Percentiles rank a stretch among this genome's conserved stretches.
Evolutionary conservation across 2,888 invertebrate species (phyloP).

Genomic region (Drosophila vallismaia): DNA sequence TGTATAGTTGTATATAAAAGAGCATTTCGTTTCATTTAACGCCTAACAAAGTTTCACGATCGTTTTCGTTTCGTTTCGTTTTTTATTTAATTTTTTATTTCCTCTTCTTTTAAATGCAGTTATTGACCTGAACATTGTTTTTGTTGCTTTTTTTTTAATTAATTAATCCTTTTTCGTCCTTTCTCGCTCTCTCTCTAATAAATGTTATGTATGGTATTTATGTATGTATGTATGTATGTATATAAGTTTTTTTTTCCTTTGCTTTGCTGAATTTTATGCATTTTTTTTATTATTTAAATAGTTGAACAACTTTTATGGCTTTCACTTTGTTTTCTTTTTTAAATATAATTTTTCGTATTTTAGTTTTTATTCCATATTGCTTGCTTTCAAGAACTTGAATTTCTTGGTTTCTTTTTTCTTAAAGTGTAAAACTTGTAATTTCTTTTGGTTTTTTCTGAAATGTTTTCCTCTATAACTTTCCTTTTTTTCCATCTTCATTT

Average conservation of each 20-base stretch:
- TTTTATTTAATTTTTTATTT: not conserved
- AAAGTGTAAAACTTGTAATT: constrained; percentile 35
- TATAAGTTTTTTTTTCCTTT: constrained; percentile 29
- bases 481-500: constrained; percentile 5
- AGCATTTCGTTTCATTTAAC: constrained; percentile 55
- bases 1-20: constrained; percentile 53
- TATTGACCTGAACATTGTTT: constrained; percentile 79
- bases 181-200: constrained; percentile 38
- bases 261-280: constrained; percentile 24
- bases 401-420: constrained; percentile 21
- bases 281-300: constrained; percentile 54
- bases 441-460: constrained; percentile 25
- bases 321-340: not conserved
- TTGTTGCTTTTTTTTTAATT: constrained; percentile 33
- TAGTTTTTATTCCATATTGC: constrained; percentile 14
- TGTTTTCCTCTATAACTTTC: constrained; percentile 15
- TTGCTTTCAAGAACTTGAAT: constrained; percentile 49
- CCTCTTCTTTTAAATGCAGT: constrained; percentile 73
- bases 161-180: constrained; percentile 29
- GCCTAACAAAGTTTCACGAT: constrained; percentile 57
- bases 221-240: constrained; percentile 46
- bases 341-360: not conserved
- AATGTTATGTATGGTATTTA: constrained; percentile 48
- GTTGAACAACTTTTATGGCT: constrained; percentile 59
- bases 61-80: not conserved